Evolutionary conservation across 2,888 invertebrate genomes (phyloP), one percentile per base, ranked within the genome.

Genomic region (Hemaris fuciformis): DNA sequence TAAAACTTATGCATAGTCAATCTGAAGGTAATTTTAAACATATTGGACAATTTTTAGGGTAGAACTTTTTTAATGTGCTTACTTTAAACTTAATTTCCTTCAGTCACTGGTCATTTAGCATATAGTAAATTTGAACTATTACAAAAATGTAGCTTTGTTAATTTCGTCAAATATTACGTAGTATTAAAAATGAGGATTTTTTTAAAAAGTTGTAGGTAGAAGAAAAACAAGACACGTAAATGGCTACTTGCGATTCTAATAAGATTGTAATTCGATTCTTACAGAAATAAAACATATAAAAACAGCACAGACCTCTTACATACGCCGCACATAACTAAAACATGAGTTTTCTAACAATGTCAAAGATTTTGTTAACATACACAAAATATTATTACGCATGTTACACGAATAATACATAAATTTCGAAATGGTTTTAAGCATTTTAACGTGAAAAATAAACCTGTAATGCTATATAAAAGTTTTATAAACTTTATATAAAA

Each of bases 231-330:
- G 31, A 53, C 31, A 53, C 31, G 53, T 53, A 53, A 18, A 18
- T 18, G 27, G 8, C 18, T 18, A 18, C 3, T 31, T 15, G 10
- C 8, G 7, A 38, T 63, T 79, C 77, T 63, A 75, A 81, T 69
- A 80, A 71, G 81, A 83, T 71, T 83, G 80, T 34, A 67, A 72
- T 59, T 64, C 58, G 80, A 69, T 57, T 59, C 56, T 57, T 2
- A 38, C 23, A 57, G 22, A 38, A 57, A 57, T 38, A 23, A 10
- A n/a, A 10, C 10, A n/a, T 57, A 38, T 23, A n/a, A 22, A 13
- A 34, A 38, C n/a, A 7, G 27, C 10, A 10, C 15, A 31, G 1
- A 53, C 3, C 31, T 18, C 18, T 31, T 18, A 31, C 1, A 53
- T 66, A 65, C 34, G 61, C 62, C 45, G 60, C 27, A 53, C 27